Base-by-base conservation (phyloP, 1,140 invertebrate species). In the Vanessa tameamea region DNA sequence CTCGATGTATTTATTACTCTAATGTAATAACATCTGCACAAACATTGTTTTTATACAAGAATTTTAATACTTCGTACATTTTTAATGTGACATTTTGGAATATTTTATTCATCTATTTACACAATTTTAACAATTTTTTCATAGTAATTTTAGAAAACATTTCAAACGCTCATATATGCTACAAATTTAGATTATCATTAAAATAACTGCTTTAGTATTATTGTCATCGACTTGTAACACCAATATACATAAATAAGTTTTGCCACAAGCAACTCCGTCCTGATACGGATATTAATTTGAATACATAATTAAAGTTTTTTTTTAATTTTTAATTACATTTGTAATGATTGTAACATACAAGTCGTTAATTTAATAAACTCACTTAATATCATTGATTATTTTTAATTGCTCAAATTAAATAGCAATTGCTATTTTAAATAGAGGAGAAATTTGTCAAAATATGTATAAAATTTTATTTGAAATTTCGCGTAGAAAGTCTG, bases 231-330 rank as follows among this genome's bases (percentile, higher is more conserved):
- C 78, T 83, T 79, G 81, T 84, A 78, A 89, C 86, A 90, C 84
- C 87, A 87, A 88, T 88, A 79, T 43, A 9, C 9, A 43, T 78
- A 80, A 69, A 74, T 82, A 84, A 85, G 72, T 75, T 79, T 74
- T 85, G 87, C 86, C 88, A 88, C 73, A 82, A 83, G 82, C 65
- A 64, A 81, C 79, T 89, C 89, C 89, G 89, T 91, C 89, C 89
- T 73, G 64, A 81, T 65, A 81, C 81, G 89, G 89, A 81, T 87
- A 82, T 82, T 86, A 7, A 61, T 61, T 61, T 61, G 3, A 43
- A 43, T 57, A 57, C 37, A 43, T 9, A 5, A 43, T 43, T 53
- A 57, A 57, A 26, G 12, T 16, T 55, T 55, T n/a, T 55, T 55
- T 20, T 23, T 7, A 0, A 16, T 51, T 51, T 51, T 51, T 16